Evolutionary conservation across 2,113 vertebrate genomes (phyloP).

Genomic region (Podarcis cretensis): DNA sequence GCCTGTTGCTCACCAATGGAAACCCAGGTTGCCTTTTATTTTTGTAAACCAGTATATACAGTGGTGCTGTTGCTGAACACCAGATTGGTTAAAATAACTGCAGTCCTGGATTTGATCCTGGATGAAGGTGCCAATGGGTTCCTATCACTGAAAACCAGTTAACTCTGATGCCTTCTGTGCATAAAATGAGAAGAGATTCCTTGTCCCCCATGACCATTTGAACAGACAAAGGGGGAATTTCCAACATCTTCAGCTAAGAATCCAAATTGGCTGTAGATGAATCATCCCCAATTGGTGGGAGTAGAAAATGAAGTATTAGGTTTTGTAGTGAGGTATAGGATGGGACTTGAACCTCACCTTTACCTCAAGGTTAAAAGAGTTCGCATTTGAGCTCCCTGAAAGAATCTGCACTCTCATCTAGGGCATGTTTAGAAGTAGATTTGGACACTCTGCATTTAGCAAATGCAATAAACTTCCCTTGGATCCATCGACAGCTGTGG

Average conservation of each 20-base stretch:
- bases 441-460: too few species aligned
- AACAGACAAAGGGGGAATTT: neutral
- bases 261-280: neutral
- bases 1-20: neutral
- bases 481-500: too few species aligned
- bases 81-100: neutral
- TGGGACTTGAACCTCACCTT: neutral
- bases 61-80: neutral
- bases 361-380: neutral
- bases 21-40: neutral
- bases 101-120: neutral
- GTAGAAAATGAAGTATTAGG: neutral
- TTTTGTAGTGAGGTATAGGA: neutral
- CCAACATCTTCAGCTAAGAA: neutral
- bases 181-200: neutral
- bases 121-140: neutral
- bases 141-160: neutral
- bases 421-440: neutral
- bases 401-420: neutral
- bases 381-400: neutral
- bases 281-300: neutral
- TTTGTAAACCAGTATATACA: neutral
- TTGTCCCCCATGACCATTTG: neutral
- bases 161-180: neutral
- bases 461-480: too few species aligned